Evolutionary conservation across 2,888 invertebrate genomes (phyloP), one percentile per base, ranked within the genome.

Genomic region (Lycophotia porphyrea): DNA sequence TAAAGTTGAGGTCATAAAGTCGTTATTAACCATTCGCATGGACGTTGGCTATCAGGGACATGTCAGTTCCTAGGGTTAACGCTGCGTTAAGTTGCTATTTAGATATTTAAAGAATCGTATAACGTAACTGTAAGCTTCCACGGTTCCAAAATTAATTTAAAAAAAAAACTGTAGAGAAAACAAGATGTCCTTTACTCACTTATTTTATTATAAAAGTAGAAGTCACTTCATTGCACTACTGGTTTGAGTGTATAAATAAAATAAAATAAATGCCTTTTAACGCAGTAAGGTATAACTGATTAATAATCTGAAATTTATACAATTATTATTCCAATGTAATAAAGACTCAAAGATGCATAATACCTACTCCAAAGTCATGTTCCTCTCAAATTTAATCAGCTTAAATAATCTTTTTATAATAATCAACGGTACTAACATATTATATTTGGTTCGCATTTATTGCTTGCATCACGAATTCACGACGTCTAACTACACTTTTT

Each of bases 21-120:
- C 75, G 87, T 83, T 88, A 88, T 81, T 88, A 75, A 81, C 84
- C 74, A 81, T 81, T 87, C 77, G 67, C 70, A 39, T 65, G 71
- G 52, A 67, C 69, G 63, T 55, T 63, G 61, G 24, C 60, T 34
- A 60, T 76, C 52, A 85, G 27, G 71, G 27, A 9, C 27, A 21
- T 61, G 31, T 52, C 71, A 74, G 76, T 31, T 36, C 21, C 47
- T 18, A 18, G 47, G 18, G 21, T 24, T 47, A 18, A 79, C 52
- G 66, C 58, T 68, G 52, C 67, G 31, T n/a, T 31, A n/a, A n/a
- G n/a, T n/a, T n/a, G n/a, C n/a, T 15, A 31, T 21, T 42, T 18
- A 15, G 18, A 5, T 31, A 55, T 58, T 58, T 31, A 21, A 58
- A 21, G 11, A n/a, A n/a, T n/a, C n/a, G n/a, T n/a, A n/a, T n/a